Evolutionary conservation across 2,113 vertebrate species (phyloP), one percentile per base, ranked within the genome.

Genomic region (Motacilla tschutschensis): DNA sequence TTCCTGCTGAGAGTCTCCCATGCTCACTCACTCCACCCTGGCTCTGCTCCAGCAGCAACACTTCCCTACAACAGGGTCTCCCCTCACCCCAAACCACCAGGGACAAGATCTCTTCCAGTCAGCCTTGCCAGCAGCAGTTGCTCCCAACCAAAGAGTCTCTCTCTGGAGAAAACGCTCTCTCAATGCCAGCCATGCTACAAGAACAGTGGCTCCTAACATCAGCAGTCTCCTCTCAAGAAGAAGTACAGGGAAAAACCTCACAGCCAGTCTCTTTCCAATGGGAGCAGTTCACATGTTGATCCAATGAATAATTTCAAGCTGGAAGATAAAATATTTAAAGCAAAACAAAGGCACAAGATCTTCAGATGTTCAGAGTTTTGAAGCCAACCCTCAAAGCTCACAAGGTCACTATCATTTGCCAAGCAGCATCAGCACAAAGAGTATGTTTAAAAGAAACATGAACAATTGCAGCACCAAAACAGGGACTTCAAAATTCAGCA

Each of bases 321-420:
- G 41, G 69, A 57, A 90, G 83, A 95, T 95, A 65, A 96, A 96
- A 96, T 95, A 96, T 96, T 96, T 94, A 95, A 92, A 79, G 83
- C 0, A 0, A 73, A 86, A 82, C 91, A 82, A 85, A 86, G 44
- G 71, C 57, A 63, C 74, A 91, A 85, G 59, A 69, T 79, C 79
- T 63, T 93, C 81, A 71, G 88, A 87, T 53, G 79, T 62, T 95
- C 33, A 65, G 72, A 44, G 81, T 91, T 93, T 93, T 71, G 66
- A 83, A 92, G 75, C 47, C 83, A 92, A 79, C 72, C 85, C 79
- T 79, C 85, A 79, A 64, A 92, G 70, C 85, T 90, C 90, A 72
- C 50, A 73, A 90, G 54, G 57, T 93, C 31, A 16, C 75, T 76
- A 10, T 35, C 83, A 51, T 84, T 94, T 94, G 93, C 94, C 94